Base-by-base conservation (phyloP, 2,888 invertebrate species). In the Nasonia oneida region DNA sequence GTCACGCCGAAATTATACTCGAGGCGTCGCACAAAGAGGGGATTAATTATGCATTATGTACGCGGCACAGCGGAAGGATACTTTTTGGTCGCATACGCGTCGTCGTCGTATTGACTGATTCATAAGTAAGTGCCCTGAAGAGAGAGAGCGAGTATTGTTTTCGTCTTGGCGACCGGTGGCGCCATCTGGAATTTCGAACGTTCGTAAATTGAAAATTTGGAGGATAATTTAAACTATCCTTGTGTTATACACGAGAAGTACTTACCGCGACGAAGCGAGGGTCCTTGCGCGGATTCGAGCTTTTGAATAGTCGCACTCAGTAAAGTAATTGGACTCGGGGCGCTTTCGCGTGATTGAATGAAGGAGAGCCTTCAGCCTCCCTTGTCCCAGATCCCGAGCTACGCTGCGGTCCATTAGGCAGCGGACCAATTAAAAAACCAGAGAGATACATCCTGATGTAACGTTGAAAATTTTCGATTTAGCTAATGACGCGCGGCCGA, bases 41-140 rank as follows among this genome's bases (percentile, higher is more conserved):
- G 57, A 61, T 61, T 61, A 61, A 61, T 61, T 61, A 61, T 61
- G 57, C n/a, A 61, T n/a, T 23, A 61, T 61, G 23, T n/a, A 8
- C 18, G 57, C n/a, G n/a, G n/a, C n/a, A n/a, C 57, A n/a, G n/a
- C 57, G 57, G 57, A 61, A 61, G 57, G 57, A 61, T 61, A 61
- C n/a, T 61, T 61, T 61, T 61, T 61, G 57, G 57, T 61, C n/a
- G 57, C 23, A n/a, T 23, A 23, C 57, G 23, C 57, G 6, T 29
- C 29, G 29, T 61, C 57, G 57, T 61, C 6, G 15, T 18, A 61
- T 61, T n/a, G 57, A 61, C 57, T 61, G 57, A 61, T 61, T 61
- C 57, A 61, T 61, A 61, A 61, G 57, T 61, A 61, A 61, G 57
- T 23, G 18, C 53, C 47, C 12, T 8, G 47, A 15, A 50, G 50